Conservation (phyloP, 2,888 invertebrate genomes). For the Hoplodrina ambigua region DNA sequence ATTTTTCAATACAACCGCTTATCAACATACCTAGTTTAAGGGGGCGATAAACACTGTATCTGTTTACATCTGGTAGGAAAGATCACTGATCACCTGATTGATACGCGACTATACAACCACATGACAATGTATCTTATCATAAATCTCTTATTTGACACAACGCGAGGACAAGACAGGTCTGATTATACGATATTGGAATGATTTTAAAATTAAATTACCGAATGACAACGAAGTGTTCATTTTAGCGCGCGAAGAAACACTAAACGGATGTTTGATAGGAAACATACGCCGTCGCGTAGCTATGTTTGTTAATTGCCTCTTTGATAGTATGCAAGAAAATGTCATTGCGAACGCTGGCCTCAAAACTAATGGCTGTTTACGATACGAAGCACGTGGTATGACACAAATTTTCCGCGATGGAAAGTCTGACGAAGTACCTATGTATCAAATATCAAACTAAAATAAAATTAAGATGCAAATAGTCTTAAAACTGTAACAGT, state of each 20-base stretch:
- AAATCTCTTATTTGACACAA: slow-evolving; percentile 64
- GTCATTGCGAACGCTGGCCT: slow-evolving; percentile 70
- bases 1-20: slow-evolving; percentile 67
- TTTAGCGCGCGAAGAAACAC: slow-evolving; percentile 34
- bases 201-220: slow-evolving; percentile 22
- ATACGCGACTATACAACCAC: slow-evolving; percentile 72
- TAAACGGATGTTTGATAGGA: slow-evolving; percentile 46
- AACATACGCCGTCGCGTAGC: slow-evolving; percentile 16
- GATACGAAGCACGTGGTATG: slow-evolving; percentile 65
- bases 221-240: slow-evolving; percentile 21
- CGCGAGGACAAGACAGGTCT: slow-evolving; percentile 56
- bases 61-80: slow-evolving; percentile 66
- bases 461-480: slow-evolving; percentile 20
- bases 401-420: slow-evolving; percentile 71
- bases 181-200: slow-evolving; percentile 20
- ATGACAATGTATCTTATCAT: slow-evolving; percentile 76
- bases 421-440: slow-evolving; percentile 36
- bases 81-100: slow-evolving; percentile 78
- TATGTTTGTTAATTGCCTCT: slow-evolving; percentile 59
- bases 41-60: slow-evolving; percentile 65
- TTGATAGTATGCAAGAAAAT: slow-evolving; percentile 59
- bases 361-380: slow-evolving; percentile 69
- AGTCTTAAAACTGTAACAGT: slow-evolving; percentile 18
- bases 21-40: slow-evolving; percentile 63
- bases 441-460: slow-evolving; percentile 22